phyloP scores from a whole-genome alignment of 35 echinoderm and acorn worm genomes.

The Amphiura filiformis region DNA sequence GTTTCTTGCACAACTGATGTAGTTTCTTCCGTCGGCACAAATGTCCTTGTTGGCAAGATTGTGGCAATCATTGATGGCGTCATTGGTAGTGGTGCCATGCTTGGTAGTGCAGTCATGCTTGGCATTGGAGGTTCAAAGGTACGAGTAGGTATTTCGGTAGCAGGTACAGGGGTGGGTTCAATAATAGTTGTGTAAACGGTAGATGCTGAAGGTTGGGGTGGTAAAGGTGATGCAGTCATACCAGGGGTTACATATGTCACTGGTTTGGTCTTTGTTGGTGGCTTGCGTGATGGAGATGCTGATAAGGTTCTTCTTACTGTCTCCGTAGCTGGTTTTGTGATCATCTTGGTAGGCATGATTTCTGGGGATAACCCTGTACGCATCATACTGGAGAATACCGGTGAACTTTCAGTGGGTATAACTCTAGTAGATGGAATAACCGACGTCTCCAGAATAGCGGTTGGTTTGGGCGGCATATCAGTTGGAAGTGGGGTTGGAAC shows the following conservation, averaged over 20 bases:
- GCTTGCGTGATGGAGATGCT: neutral
- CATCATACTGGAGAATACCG: slow-evolving; percentile 32
- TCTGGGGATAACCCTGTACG: neutral
- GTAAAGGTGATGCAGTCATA: slow-evolving; percentile 6
- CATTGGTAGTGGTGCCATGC: slow-evolving; percentile 21
- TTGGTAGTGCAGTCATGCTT: slow-evolving; percentile 31
- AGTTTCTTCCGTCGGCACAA: neutral
- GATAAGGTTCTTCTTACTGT: slow-evolving; percentile 4
- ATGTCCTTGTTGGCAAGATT: slow-evolving; percentile 14
- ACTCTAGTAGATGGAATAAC: slow-evolving; percentile 42
- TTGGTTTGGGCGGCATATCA: slow-evolving; percentile 53
- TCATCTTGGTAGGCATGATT: slow-evolving; percentile 31
- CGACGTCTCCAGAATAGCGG: slow-evolving; percentile 42
- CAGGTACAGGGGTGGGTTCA: neutral
- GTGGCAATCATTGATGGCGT: slow-evolving; percentile 3
- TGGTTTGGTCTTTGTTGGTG: neutral
- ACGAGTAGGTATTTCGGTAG: slow-evolving; percentile 20
- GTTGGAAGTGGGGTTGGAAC: slow-evolving; percentile 74
- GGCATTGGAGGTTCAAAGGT: slow-evolving; percentile 44
- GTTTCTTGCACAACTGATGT: neutral
- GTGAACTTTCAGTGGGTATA: slow-evolving; percentile 36
- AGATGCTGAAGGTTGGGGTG: slow-evolving; percentile 51
- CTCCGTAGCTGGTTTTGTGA: slow-evolving; percentile 15
- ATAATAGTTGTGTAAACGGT: slow-evolving; percentile 7
- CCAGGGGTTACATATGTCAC: neutral